A percentile compares a stretch with the other conserved stretches of the same genome.
Evolutionary conservation across 2,113 vertebrate genomes (phyloP).

Genomic region (Hippocampus mohnikei): DNA sequence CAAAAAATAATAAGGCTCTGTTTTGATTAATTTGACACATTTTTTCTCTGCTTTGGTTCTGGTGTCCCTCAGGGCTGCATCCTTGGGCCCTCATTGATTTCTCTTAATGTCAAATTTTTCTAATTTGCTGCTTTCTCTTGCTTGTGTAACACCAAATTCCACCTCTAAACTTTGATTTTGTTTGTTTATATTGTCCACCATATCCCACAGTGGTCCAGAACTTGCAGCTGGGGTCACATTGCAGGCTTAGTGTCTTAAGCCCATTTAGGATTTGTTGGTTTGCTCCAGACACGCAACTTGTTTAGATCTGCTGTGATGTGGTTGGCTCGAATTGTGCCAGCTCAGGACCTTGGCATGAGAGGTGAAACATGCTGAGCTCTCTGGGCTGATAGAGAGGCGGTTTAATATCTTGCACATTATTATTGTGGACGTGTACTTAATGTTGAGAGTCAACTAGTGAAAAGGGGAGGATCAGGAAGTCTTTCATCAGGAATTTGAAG

Average conservation of each 20-base stretch:
- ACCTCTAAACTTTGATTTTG: not conserved
- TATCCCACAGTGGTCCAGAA: not conserved
- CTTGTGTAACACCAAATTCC: not conserved
- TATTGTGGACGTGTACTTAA: not conserved
- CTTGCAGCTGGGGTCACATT: not conserved
- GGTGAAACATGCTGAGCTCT: not conserved
- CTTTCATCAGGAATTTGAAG: not conserved
- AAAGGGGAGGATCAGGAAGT: not conserved
- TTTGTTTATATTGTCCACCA: not conserved
- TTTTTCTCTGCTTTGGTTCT: not conserved
- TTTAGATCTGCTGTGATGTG: slow-evolving; percentile 4
- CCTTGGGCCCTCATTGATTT: not conserved
- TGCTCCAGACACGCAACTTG: slow-evolving; percentile 1
- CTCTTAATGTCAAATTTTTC: not conserved
- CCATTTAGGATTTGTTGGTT: not conserved
- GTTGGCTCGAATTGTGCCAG: not conserved
- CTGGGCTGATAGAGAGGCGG: not conserved
- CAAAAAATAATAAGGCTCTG: not conserved
- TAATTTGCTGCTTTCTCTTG: not conserved
- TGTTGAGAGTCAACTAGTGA: not conserved
- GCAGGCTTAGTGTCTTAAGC: slow-evolving; percentile 2
- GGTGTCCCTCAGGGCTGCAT: not conserved
- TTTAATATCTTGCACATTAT: not conserved
- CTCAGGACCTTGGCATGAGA: not conserved
- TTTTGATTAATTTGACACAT: not conserved